phyloP scores from a whole-genome alignment of 2,888 invertebrate species.

The Eulithis testata region DNA sequence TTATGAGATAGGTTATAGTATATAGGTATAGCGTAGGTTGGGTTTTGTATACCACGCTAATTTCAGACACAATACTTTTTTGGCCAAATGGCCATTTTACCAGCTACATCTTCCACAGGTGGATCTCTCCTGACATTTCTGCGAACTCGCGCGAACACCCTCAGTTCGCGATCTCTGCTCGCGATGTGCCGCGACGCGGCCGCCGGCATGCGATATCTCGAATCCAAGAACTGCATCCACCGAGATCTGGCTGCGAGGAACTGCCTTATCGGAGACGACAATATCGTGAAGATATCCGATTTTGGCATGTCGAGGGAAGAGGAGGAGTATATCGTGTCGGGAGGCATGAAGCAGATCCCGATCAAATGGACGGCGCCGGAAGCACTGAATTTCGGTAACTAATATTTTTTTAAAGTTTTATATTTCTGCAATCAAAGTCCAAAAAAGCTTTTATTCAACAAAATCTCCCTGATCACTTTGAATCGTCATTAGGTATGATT shows the following conservation, averaged over 20 bases:
- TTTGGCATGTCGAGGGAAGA: constrained; percentile 99
- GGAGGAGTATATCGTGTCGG: constrained; percentile 98
- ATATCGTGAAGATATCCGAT: constrained; percentile 97
- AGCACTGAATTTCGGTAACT: constrained; percentile 95
- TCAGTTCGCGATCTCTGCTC: constrained; percentile 88
- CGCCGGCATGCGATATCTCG: constrained; percentile 97
- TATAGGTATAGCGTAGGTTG: too few species aligned
- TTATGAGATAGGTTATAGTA: too few species aligned
- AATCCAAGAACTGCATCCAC: constrained; percentile 98
- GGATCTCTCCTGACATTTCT: constrained; percentile 96
- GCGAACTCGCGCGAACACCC: constrained; percentile 88
- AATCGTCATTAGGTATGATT: too few species aligned
- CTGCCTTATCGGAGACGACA: constrained; percentile 94
- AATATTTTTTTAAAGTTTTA: too few species aligned
- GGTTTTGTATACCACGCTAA: too few species aligned
- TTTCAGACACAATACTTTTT: too few species aligned
- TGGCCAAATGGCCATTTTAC: too few species aligned
- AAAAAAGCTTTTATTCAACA: too few species aligned
- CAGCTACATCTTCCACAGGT: constrained; percentile 76
- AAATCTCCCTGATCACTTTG: too few species aligned
- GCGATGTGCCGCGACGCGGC: constrained; percentile 97
- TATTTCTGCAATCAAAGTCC: too few species aligned
- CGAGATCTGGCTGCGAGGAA: constrained; percentile 97
- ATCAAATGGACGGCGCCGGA: constrained; percentile 99
- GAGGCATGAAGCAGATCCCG: constrained; percentile 99